Base-by-base conservation (phyloP, 2,888 invertebrate genomes). In the Antitype chi region DNA sequence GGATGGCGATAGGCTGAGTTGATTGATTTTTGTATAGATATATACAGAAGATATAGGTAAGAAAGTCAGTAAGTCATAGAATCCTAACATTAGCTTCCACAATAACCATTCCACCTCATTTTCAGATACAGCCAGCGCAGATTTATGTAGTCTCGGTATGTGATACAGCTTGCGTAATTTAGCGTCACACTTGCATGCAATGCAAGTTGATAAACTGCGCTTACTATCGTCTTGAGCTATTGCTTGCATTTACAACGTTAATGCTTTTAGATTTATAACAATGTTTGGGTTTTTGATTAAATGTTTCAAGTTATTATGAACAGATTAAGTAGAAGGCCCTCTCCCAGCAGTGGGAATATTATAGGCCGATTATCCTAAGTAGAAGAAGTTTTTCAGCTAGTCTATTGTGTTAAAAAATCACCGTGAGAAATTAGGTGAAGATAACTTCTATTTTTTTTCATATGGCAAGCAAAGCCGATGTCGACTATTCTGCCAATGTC, bases 151-250 rank as follows among this genome's bases (percentile, higher is more conserved):
- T 52, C 32, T 38, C 32, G 23, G 43, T 52, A 20, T 59, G n/a
- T 53, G 43, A 77, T 60, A 70, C 66, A 66, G 60, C n/a, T 70
- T 60, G n/a, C 47, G 70, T 78, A 82, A 82, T 73, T 84, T 74
- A 86, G 68, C 60, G 72, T 71, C 76, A 83, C 75, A 76, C 47
- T 80, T 57, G 63, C 76, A 74, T 52, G 63, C 80, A 55, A 55
- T 64, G 47, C 64, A 15, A 66, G 52, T 72, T 85, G 72, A 86
- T 80, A 80, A 72, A 85, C 57, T 80, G 76, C 55, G 28, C 67
- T 67, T 63, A 49, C 71, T 63, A 80, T 74, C 73, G 80, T 75
- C 73, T 75, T 82, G 71, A 76, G 25, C 66, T 64, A 78, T 70
- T 73, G 57, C 70, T 38, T 66, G 52, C 43, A 62, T 66, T 82